Percentiles rank a stretch among this genome's conserved stretches.
phyloP scores from a whole-genome alignment of 2,113 vertebrate species.

The Athene noctua region DNA sequence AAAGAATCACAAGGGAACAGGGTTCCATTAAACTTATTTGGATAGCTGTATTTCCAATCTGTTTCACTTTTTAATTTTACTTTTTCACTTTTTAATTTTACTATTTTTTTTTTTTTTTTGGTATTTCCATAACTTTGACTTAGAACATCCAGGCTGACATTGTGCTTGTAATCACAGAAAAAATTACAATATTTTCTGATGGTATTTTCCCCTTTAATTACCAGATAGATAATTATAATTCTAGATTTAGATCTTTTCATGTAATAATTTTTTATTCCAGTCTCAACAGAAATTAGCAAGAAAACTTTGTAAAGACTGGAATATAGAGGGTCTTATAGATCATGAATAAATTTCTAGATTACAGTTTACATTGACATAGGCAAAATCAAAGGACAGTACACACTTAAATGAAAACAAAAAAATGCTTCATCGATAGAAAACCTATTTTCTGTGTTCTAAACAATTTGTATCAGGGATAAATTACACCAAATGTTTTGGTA shows the following conservation, averaged over 20 bases:
- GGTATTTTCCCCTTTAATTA: neutral
- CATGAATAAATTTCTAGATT: neutral
- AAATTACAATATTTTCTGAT: neutral
- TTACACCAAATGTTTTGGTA: neutral
- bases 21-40: neutral
- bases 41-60: neutral
- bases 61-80: neutral
- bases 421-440: neutral
- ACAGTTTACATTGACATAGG: neutral
- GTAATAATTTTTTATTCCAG: neutral
- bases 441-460: neutral
- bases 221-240: neutral
- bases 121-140: neutral
- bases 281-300: neutral
- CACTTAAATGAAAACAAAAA: neutral
- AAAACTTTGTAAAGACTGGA: neutral
- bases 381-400: neutral
- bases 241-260: neutral
- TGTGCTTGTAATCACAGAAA: neutral
- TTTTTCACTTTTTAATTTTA: neutral
- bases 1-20: neutral
- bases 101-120: neutral
- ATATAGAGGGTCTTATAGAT: neutral
- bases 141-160: neutral
- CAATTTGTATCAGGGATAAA: neutral